These are phyloP conservation scores for Koerneria pararmatus DNA, from an alignment of 2,888 invertebrate species.

Conservation along the genomic window DNA sequence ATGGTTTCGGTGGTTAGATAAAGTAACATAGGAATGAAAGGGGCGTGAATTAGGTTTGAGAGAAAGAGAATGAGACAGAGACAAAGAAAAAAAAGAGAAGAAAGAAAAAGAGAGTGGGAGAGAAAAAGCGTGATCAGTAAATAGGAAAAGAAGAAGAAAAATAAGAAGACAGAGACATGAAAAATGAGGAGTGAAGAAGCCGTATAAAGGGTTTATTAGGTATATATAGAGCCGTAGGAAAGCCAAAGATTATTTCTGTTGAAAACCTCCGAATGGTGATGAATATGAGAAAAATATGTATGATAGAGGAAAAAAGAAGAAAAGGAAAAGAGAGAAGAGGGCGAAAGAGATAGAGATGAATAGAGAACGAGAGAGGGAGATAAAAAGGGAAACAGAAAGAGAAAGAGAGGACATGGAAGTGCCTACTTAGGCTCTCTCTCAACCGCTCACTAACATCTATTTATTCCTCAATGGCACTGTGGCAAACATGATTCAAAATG, in stretches of 20 bases:
- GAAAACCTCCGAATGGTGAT: neutral
- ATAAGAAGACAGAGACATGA: neutral
- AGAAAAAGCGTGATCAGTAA: conserved; percentile 5
- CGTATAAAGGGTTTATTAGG: neutral
- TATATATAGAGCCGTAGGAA: no score
- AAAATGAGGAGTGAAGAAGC: neutral
- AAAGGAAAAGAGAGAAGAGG: conserved; percentile 2
- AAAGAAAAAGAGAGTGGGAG: neutral
- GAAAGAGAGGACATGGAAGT: neutral
- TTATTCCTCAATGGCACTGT: no score
- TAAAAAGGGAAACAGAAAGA: neutral
- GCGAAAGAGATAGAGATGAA: neutral
- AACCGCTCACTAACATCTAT: no score
- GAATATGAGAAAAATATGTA: neutral
- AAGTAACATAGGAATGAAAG: conserved; percentile 14
- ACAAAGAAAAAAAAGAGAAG: conserved; percentile 5
- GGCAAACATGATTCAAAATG: no score
- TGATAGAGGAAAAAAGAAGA: neutral
- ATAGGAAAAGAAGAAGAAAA: neutral
- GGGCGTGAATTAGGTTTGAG: neutral
- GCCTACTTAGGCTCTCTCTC: no score
- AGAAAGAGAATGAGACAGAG: conserved; percentile 1
- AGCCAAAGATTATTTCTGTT: no score
- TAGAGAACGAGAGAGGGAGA: neutral
- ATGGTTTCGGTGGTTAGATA: no score